Evolutionary conservation across 2,888 invertebrate species (phyloP).

Genomic region (Azorinus chamasolen): DNA sequence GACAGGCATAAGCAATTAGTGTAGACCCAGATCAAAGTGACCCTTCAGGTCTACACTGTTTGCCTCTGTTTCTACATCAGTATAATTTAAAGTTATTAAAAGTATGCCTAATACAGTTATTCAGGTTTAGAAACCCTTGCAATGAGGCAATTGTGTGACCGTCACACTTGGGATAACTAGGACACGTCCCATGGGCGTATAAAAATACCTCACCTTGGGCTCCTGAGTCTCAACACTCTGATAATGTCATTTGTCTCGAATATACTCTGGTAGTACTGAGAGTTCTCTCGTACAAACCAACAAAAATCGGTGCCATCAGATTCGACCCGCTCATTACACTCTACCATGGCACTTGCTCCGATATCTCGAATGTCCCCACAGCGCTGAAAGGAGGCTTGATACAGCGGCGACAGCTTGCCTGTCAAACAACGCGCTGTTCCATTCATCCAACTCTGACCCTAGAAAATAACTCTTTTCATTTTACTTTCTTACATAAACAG

Average conservation of each 20-base stretch:
- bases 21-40: too few relatives aligned
- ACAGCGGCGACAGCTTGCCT: constrained; percentile 25
- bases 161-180: too few relatives aligned
- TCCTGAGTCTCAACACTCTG: not conserved
- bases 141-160: too few relatives aligned
- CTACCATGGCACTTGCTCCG: constrained; percentile 10
- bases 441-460: constrained; percentile 49
- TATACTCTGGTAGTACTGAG: not conserved
- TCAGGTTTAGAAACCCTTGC: too few relatives aligned
- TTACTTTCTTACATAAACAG: too few relatives aligned
- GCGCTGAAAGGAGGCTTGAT: constrained; percentile 16
- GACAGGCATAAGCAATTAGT: too few relatives aligned
- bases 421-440: constrained; percentile 35
- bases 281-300: constrained; percentile 5
- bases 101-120: too few relatives aligned
- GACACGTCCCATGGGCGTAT: too few relatives aligned
- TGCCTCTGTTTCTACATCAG: too few relatives aligned
- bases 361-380: constrained; percentile 42
- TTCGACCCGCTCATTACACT: constrained; percentile 2
- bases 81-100: too few relatives aligned
- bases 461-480: not conserved
- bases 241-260: not conserved
- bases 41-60: too few relatives aligned
- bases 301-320: constrained; percentile 7
- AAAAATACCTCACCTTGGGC: not conserved